These are phyloP conservation scores for Drosophila differens DNA, from an alignment of 2,888 invertebrate species.

Conservation along the genomic window DNA sequence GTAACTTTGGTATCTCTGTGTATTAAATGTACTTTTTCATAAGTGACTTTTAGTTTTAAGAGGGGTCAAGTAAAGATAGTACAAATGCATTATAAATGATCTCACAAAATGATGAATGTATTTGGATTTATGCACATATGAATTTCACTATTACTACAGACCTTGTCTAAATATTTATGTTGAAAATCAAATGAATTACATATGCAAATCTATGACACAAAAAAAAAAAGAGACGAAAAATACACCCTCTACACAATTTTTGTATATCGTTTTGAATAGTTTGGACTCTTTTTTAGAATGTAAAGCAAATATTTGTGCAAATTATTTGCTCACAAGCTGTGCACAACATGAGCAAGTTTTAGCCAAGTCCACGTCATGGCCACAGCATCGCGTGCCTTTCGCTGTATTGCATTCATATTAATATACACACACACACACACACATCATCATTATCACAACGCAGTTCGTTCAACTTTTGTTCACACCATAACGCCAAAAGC, in stretches of 20 bases:
- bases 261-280: slow-evolving; percentile 12
- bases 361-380: slow-evolving; percentile 31
- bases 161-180: slow-evolving; percentile 8
- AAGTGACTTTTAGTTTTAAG: not conserved
- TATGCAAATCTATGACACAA: slow-evolving; percentile 1
- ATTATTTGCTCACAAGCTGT: slow-evolving; percentile 20
- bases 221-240: not conserved
- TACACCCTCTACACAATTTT: not conserved
- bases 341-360: slow-evolving; percentile 14
- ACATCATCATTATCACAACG: slow-evolving; percentile 4
- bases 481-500: slow-evolving; percentile 49
- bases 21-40: not conserved
- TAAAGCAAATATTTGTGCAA: slow-evolving; percentile 43
- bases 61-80: no score
- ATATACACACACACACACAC: not conserved
- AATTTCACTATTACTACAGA: not conserved
- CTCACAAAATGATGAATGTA: not conserved
- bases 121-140: not conserved
- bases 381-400: slow-evolving; percentile 44
- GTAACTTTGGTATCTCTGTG: not conserved
- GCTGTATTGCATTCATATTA: slow-evolving; percentile 35
- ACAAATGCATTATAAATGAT: not conserved
- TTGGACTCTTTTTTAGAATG: slow-evolving; percentile 12
- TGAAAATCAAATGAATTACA: slow-evolving; percentile 17
- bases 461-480: slow-evolving; percentile 55